phyloP scores from a whole-genome alignment of 2,113 vertebrate species.

The Camarhynchus parvulus region DNA sequence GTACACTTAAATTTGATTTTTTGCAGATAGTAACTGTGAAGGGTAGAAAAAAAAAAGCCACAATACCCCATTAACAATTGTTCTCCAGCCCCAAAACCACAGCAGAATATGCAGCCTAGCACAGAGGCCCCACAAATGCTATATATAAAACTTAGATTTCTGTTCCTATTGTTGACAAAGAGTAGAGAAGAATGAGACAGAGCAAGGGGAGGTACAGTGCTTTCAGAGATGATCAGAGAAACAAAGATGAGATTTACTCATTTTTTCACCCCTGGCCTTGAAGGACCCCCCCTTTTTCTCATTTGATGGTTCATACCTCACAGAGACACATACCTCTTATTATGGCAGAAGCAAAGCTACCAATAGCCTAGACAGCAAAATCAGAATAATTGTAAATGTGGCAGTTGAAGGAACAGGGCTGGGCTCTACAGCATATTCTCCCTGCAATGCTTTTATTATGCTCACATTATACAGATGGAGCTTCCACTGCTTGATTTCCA shows the following conservation, averaged over 20 bases:
- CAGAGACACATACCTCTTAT: accelerated
- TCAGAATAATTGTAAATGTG: neutral
- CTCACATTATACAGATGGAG: neutral
- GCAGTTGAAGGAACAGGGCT: neutral
- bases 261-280: neutral
- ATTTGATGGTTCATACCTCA: neutral
- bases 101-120: neutral
- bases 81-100: neutral
- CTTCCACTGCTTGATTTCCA: neutral
- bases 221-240: neutral
- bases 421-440: neutral
- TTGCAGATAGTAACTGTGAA: neutral
- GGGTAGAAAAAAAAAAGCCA: neutral
- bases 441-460: neutral
- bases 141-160: neutral
- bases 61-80: neutral
- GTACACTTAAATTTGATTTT: neutral
- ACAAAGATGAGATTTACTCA: neutral
- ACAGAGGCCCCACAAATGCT: neutral
- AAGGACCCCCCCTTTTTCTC: neutral
- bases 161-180: neutral
- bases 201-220: neutral
- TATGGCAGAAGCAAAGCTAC: neutral
- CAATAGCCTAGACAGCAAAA: neutral
- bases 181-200: neutral